These are phyloP conservation scores for Eudemis profundana DNA, from an alignment of 2,888 invertebrate species.

Conservation along the genomic window DNA sequence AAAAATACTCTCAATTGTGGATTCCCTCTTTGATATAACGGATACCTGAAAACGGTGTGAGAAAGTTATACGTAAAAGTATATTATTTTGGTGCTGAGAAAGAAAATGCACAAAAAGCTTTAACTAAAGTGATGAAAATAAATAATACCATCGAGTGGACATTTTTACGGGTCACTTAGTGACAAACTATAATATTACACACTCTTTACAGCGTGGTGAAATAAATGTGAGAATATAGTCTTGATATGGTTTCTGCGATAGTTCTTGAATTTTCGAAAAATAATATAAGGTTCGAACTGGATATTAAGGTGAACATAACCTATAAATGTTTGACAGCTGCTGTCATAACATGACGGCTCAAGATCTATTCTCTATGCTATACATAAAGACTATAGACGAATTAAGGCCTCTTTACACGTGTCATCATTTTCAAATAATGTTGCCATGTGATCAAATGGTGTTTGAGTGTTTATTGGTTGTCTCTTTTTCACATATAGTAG, in stretches of 20 bases:
- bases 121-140: neutral
- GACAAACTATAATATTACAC: neutral
- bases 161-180: conserved; percentile 52
- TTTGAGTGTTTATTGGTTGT: neutral
- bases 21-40: conserved; percentile 95
- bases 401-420: conserved; percentile 3
- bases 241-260: neutral
- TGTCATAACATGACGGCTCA: neutral
- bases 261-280: neutral
- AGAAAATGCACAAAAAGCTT: neutral
- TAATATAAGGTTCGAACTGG: too few relatives aligned
- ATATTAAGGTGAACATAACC: neutral
- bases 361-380: conserved; percentile 1
- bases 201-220: neutral
- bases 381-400: conserved; percentile 10
- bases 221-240: neutral
- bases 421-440: neutral
- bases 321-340: neutral
- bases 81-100: neutral
- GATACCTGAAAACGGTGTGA: conserved; percentile 88
- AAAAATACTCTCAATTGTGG: conserved; percentile 97
- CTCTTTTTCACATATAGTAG: conserved; percentile 2
- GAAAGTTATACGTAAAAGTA: neutral
- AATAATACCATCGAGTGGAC: conserved; percentile 74
- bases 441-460: neutral